A percentile compares a stretch with the other conserved stretches of the same genome.
phyloP scores from a whole-genome alignment of 2,113 vertebrate genomes.

The Nothobranchius furzeri region DNA sequence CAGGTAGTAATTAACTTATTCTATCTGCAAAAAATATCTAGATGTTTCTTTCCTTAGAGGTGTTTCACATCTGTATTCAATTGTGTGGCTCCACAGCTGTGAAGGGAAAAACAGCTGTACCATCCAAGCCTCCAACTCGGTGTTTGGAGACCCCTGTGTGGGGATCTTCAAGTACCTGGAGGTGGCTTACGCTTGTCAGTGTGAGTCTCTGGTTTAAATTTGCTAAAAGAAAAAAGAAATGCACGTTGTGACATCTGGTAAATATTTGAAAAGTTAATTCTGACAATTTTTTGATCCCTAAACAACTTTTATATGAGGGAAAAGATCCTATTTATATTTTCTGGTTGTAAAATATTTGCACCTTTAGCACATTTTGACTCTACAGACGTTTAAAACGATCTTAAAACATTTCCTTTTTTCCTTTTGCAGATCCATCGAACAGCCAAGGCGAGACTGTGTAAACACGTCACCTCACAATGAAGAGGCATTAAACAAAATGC shows the following conservation, averaged over 20 bases:
- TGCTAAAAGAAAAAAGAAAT: too few species aligned
- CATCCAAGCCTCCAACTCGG: neutral
- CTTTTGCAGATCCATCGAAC: conserved; percentile 25
- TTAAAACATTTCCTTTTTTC: neutral
- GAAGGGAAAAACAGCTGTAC: conserved; percentile 51
- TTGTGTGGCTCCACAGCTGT: conserved; percentile 42
- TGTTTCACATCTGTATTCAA: neutral
- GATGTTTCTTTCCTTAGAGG: neutral
- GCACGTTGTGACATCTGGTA: too few species aligned
- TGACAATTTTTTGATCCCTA: too few species aligned
- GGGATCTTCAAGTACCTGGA: conserved; percentile 65
- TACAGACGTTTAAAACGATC: too few species aligned
- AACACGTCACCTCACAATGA: too few species aligned
- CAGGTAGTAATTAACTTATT: conserved; percentile 13
- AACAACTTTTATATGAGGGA: too few species aligned
- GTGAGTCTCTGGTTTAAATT: conserved; percentile 18
- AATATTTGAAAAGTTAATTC: too few species aligned
- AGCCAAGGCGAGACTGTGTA: too few species aligned
- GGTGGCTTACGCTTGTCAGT: conserved; percentile 40
- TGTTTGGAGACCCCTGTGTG: conserved; percentile 33
- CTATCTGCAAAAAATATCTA: neutral
- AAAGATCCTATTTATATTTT: too few species aligned
- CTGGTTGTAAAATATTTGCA: too few species aligned
- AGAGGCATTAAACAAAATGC: too few species aligned
- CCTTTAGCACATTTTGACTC: too few species aligned